A percentile compares a stretch with the other conserved stretches of the same genome.
phyloP scores from a whole-genome alignment of 2,888 invertebrate species.

The Nycteola revayana region DNA sequence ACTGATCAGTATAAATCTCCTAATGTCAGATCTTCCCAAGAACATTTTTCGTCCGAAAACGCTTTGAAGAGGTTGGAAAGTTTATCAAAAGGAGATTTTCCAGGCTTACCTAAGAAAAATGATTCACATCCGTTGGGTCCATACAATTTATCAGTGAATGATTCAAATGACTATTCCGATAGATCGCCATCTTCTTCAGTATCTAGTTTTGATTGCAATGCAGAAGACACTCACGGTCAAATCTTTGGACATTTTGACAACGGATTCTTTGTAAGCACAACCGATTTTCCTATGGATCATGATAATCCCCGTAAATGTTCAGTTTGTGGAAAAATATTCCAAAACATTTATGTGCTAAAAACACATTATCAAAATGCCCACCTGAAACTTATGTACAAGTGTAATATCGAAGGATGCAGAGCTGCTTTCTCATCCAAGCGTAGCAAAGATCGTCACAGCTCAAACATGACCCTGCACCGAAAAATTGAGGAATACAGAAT shows the following conservation, averaged over 20 bases:
- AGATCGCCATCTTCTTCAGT: conserved; percentile 84
- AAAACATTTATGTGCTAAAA: conserved; percentile 95
- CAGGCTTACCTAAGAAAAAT: conserved; percentile 58
- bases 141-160: conserved; percentile 64
- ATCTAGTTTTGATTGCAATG: conserved; percentile 80
- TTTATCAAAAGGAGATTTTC: conserved; percentile 89
- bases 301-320: conserved; percentile 96
- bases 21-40: conserved; percentile 33
- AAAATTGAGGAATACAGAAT: conserved; percentile 85
- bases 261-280: conserved; percentile 86
- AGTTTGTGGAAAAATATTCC: conserved; percentile 96
- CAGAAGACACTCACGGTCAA: conserved; percentile 84
- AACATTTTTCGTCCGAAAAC: conserved; percentile 81
- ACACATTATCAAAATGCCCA: conserved; percentile 98
- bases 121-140: conserved; percentile 54
- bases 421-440: conserved; percentile 97
- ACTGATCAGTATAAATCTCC: conserved; percentile 53
- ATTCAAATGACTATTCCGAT: conserved; percentile 65
- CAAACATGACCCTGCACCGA: conserved; percentile 94
- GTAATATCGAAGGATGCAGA: conserved; percentile 96
- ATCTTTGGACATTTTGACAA: conserved; percentile 88
- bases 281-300: conserved; percentile 94
- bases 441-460: conserved; percentile 95
- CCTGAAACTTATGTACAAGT: conserved; percentile 96
- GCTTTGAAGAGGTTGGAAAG: conserved; percentile 90